These are phyloP conservation scores for Brachionus paranguensis DNA, from an alignment of 1,140 invertebrate genomes.

Conservation along the genomic window DNA sequence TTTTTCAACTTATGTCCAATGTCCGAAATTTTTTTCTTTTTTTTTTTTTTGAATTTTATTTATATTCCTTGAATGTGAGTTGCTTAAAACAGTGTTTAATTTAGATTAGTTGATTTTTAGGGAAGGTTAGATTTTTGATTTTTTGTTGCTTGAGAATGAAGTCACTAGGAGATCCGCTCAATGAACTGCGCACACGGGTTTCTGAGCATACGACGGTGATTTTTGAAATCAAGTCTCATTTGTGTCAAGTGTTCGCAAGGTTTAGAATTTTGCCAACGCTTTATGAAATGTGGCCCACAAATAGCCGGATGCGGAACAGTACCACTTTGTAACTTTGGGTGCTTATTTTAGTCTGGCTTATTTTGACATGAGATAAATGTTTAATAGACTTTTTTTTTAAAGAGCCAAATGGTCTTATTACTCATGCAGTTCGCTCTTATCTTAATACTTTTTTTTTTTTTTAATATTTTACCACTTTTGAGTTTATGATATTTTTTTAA, in stretches of 20 bases:
- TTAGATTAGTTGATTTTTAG: not conserved
- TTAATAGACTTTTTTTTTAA: not conserved
- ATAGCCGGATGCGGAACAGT: not conserved
- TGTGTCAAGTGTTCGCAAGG: not conserved
- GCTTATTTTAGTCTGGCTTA: not conserved
- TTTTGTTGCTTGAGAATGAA: not conserved
- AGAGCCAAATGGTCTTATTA: not conserved
- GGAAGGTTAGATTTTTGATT: not conserved
- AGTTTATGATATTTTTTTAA: not conserved
- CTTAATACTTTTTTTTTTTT: not conserved
- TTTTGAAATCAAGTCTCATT: conserved; percentile 20
- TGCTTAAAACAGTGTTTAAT: conserved; percentile 35
- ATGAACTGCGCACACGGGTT: not conserved
- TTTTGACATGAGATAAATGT: not conserved
- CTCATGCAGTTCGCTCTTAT: not conserved
- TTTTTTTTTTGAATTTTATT: conserved; percentile 6
- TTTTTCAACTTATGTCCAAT: not conserved
- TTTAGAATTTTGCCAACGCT: conserved; percentile 1
- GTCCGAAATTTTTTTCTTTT: not conserved
- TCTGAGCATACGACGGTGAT: conserved; percentile 17
- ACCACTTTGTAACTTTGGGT: not conserved
- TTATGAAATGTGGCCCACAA: not conserved
- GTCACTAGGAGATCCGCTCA: not conserved
- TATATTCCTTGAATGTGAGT: conserved; percentile 18
- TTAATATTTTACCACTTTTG: not conserved